Evolutionary conservation across 2,888 invertebrate genomes (phyloP).

Genomic region (Eubasilissa splendida): DNA sequence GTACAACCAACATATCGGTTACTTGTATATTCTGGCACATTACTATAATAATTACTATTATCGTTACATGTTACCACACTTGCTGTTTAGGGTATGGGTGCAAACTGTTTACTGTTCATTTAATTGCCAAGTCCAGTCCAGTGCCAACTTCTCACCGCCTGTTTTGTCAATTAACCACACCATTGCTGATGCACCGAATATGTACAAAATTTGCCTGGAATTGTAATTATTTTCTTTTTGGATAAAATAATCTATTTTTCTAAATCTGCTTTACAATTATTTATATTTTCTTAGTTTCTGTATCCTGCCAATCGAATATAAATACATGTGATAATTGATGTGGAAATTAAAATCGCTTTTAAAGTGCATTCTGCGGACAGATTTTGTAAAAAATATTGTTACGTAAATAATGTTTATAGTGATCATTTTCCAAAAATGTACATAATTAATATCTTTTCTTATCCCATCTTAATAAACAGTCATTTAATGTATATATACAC

Average conservation of each 20-base stretch:
- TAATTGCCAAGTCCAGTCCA: neutral
- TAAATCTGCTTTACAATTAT: slow-evolving; percentile 31
- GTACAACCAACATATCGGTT: slow-evolving; percentile 54
- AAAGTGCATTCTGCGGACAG: neutral
- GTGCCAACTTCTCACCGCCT: slow-evolving; percentile 1
- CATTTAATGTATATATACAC: too few relatives aligned
- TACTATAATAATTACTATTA: slow-evolving; percentile 2
- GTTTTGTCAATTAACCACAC: slow-evolving; percentile 12
- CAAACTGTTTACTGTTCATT: neutral
- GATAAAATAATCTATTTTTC: slow-evolving; percentile 50
- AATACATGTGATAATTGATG: slow-evolving; percentile 32
- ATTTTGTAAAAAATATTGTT: neutral
- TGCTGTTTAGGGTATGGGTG: neutral
- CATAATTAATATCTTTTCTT: slow-evolving; percentile 7
- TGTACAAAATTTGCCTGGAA: slow-evolving; percentile 49
- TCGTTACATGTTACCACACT: too few relatives aligned
- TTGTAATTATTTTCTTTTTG: slow-evolving; percentile 20
- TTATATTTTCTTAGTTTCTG: slow-evolving; percentile 33
- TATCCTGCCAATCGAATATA: slow-evolving; percentile 46
- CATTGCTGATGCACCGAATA: slow-evolving; percentile 38
- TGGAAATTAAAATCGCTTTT: slow-evolving; percentile 3
- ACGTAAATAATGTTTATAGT: slow-evolving; percentile 18
- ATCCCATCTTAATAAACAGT: neutral
- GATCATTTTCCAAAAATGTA: slow-evolving; percentile 9
- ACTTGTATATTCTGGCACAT: slow-evolving; percentile 39